Evolutionary conservation across 2,797 vertebrate species (phyloP), one percentile per base, ranked within the genome.

Genomic region (Ctenopoma kingsleyae): DNA sequence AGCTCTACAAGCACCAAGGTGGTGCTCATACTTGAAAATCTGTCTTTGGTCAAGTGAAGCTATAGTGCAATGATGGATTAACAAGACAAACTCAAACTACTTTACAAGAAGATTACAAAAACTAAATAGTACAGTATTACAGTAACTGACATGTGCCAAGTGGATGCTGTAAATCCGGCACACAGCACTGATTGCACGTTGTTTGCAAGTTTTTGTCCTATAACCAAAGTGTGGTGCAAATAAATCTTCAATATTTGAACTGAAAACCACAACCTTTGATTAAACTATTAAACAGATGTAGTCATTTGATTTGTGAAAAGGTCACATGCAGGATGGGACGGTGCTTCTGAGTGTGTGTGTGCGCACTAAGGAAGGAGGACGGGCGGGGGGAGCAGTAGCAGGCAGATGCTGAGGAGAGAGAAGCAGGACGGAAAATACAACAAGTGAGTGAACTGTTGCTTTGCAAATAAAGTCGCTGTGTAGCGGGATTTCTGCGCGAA

Each of bases 381-480:
- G 74, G 64, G 56, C 32, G 55, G 72, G 57, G 70, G 74, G 65
- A 65, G 86, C 65, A 73, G 65, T 40, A 65, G 78, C 46, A 67
- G 80, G 81, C 74, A 85, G 87, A 82, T 80, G 83, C 74, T 67
- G 89, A 73, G 73, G 74, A 85, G 71, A 83, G 80, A 81, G 80
- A 71, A 77, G 82, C 81, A 83, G 78, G 74, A 83, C 65, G 61
- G 83, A 85, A 80, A 78, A 91, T 71, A 93, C 90, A 93, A 94
- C 94, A 95, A 94, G 93, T 95, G 93, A 93, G 78, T 72, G 82
- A 95, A 95, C 93, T 94, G 93, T 95, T 95, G 93, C 93, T 82
- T 85, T 51, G 78, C 69, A 65, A 64, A 61, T 74, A 79, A 85
- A 87, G 81, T 89, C 73, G 57, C 74, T 52, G 51, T 17, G 73